phyloP scores from a whole-genome alignment of 1,140 invertebrate genomes.

The Drosophila ohnishii region DNA sequence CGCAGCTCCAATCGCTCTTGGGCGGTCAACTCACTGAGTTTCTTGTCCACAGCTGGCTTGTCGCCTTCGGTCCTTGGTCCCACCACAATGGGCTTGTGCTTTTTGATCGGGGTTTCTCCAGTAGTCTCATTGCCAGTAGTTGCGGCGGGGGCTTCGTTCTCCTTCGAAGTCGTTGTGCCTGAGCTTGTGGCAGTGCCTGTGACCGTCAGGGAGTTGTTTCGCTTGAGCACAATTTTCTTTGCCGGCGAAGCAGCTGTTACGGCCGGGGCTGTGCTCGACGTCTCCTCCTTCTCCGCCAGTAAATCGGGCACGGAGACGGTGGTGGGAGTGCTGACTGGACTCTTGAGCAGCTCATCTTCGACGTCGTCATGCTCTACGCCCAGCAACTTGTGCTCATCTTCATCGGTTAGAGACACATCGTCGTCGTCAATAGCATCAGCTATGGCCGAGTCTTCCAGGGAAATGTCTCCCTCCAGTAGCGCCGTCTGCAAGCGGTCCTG shows the following conservation, averaged over 20 bases:
- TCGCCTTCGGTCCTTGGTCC: constrained; percentile 19
- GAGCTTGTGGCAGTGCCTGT: constrained; percentile 23
- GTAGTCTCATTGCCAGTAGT: constrained; percentile 4
- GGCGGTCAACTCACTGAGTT: constrained; percentile 85
- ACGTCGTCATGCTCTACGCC: constrained; percentile 69
- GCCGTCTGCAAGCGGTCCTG: constrained; percentile 89
- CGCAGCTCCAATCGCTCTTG: constrained; percentile 90
- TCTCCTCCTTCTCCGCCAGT: constrained; percentile 18
- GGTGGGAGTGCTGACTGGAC: constrained; percentile 67
- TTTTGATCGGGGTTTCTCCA: constrained; percentile 29
- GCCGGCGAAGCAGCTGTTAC: constrained; percentile 14
- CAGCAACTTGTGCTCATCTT: constrained; percentile 72
- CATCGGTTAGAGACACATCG: constrained; percentile 71
- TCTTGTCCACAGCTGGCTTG: constrained; percentile 66
- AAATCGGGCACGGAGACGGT: constrained; percentile 41
- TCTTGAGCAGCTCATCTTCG: constrained; percentile 72
- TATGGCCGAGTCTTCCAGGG: constrained; percentile 84
- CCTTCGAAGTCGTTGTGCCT: constrained; percentile 45
- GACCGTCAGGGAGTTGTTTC: constrained; percentile 83
- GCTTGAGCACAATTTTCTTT: constrained; percentile 88
- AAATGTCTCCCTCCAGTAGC: constrained; percentile 84
- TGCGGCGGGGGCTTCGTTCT: constrained; percentile 52
- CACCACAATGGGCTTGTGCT: constrained; percentile 55
- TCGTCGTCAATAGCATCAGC: constrained; percentile 82
- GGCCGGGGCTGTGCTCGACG: not conserved